A percentile compares a stretch with the other conserved stretches of the same genome.
Conservation (phyloP, 2,797 vertebrate genomes). For the Anomalospiza imberbis region DNA sequence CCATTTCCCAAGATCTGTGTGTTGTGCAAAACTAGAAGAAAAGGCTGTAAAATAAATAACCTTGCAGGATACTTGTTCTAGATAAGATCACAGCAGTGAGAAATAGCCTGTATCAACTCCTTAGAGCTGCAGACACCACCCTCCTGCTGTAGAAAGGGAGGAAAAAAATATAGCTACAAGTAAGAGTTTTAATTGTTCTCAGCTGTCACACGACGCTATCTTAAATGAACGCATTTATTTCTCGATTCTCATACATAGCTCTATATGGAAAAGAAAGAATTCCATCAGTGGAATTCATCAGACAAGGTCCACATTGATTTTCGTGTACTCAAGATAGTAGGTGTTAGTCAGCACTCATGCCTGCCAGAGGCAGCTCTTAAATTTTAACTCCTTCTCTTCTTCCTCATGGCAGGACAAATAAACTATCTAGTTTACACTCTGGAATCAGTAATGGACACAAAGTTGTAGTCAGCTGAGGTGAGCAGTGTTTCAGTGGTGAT, state of each 20-base stretch:
- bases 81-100: slow-evolving; percentile 25
- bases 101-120: slow-evolving; percentile 4
- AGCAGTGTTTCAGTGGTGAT: background rate
- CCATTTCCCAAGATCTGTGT: background rate
- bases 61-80: background rate
- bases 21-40: slow-evolving; percentile 28
- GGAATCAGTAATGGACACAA: background rate
- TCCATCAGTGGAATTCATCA: background rate
- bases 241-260: background rate
- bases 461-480: background rate
- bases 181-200: slow-evolving; percentile 52
- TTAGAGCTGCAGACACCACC: slow-evolving; percentile 11
- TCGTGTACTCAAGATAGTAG: background rate
- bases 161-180: background rate
- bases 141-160: background rate
- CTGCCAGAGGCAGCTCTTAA: background rate
- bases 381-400: background rate
- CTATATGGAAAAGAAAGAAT: background rate
- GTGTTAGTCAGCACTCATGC: background rate
- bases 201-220: slow-evolving; percentile 39
- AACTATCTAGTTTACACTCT: background rate
- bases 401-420: background rate
- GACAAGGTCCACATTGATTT: slow-evolving; percentile 28
- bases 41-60: slow-evolving; percentile 51
- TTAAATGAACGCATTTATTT: background rate